Percentiles rank a stretch among this genome's conserved stretches.
These are phyloP conservation scores for Zapornia atra DNA, from an alignment of 2,113 vertebrate species.

Conservation along the genomic window DNA sequence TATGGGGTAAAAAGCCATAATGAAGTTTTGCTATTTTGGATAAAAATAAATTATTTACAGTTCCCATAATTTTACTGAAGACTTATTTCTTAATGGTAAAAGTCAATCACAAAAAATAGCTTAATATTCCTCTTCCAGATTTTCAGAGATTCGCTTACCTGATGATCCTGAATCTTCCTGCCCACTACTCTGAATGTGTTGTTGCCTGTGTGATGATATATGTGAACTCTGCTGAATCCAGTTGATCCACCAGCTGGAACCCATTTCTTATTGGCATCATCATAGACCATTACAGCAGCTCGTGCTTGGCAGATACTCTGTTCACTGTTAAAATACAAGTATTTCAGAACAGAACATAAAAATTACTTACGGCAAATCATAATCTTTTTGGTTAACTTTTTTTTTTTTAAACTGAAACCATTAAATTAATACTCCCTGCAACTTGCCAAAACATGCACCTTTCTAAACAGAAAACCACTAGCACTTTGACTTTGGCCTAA, in stretches of 20 bases:
- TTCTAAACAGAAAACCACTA: background rate
- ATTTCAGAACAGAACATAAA: background rate
- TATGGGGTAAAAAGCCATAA: background rate
- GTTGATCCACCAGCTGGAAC: constrained; percentile 95
- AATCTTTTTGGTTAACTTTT: background rate
- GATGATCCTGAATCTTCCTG: constrained; percentile 98
- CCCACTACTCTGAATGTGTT: constrained; percentile 98
- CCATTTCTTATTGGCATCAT: constrained; percentile 99
- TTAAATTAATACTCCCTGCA: background rate
- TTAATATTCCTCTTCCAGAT: background rate
- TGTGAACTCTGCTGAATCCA: constrained; percentile 98
- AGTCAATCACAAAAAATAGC: background rate
- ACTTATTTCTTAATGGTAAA: background rate
- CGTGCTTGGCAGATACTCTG: constrained; percentile 99
- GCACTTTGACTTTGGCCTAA: background rate
- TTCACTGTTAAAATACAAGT: constrained; percentile 81
- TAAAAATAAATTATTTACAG: background rate
- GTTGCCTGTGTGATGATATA: constrained; percentile 98
- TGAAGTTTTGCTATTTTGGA: background rate
- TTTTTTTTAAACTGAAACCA: background rate
- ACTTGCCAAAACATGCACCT: background rate
- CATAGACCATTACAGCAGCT: constrained; percentile 98
- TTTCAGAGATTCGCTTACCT: constrained; percentile 78
- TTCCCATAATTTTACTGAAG: background rate
- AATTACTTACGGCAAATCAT: background rate